Base-by-base conservation (phyloP, 2,113 vertebrate species). In the Trichomycterus rosablanca region DNA sequence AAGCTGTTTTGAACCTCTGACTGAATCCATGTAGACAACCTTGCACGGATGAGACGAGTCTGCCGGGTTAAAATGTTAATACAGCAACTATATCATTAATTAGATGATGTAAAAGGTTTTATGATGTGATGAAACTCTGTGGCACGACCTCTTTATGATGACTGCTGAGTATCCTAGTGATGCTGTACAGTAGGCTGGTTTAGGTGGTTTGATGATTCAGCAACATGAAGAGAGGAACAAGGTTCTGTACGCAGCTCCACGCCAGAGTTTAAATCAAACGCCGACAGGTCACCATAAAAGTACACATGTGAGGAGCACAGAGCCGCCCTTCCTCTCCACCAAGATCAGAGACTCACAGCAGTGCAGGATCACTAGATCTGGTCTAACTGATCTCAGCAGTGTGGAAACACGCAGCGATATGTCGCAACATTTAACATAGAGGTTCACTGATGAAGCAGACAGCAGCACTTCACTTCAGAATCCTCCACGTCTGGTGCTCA, bases 231-330 rank as follows among this genome's bases (percentile, higher is more conserved):
- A 19, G 42, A 10, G 18, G 52, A 9, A 55, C 19, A 43, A 16
- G 24, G n/a, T 40, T 57, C 44, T 52, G n/a, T 5, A 50, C 34
- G 4, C 10, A 2, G 23, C 8, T 30, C 9, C 39, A 16, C 15
- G 20, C 12, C 48, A 43, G n/a, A 37, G 40, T 59, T 58, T 64
- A 59, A 64, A 65, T 53, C 24, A 59, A 65, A 48, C 39, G 12
- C 6, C 64, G 44, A 43, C 7, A 23, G 23, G 48, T 23, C 23
- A 53, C 34, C 30, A 12, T 49, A 19, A 46, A 23, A 48, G 54
- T 43, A 23, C 34, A 39, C 14, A 32, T 51, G 30, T 52, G n/a
- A n/a, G 46, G 28, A 45, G 34, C 6, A 20, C 23, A 45, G 11
- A 51, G n/a, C 24, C 1, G 19, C 34, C 37, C 26, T 12, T 51